Conservation (phyloP, 2,888 invertebrate species). For the Asteroscopus sphinx region DNA sequence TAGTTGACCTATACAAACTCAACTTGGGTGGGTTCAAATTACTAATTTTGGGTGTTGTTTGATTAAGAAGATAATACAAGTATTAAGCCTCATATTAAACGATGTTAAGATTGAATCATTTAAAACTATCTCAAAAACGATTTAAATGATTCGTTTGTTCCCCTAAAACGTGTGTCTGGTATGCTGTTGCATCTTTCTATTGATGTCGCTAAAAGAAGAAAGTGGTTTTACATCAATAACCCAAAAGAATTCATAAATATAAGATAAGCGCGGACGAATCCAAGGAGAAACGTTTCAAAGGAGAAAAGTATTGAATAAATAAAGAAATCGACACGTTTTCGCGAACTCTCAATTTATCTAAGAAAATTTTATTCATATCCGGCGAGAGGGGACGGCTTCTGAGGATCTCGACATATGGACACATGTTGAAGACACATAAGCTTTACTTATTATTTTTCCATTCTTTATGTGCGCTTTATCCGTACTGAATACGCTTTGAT, state of each 20-base stretch:
- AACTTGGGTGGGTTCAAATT: slow-evolving; percentile 25
- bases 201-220: slow-evolving; percentile 67
- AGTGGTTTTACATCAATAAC: slow-evolving; percentile 75
- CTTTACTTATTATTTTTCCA: slow-evolving; percentile 75
- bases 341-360: slow-evolving; percentile 86
- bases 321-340: slow-evolving; percentile 88
- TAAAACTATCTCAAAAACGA: slow-evolving; percentile 3
- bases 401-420: slow-evolving; percentile 80
- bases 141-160: slow-evolving; percentile 18
- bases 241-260: slow-evolving; percentile 82
- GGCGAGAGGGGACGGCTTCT: slow-evolving; percentile 78
- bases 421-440: slow-evolving; percentile 76
- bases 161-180: slow-evolving; percentile 21
- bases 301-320: slow-evolving; percentile 86
- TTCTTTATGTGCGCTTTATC: slow-evolving; percentile 47
- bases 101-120: slow-evolving; percentile 10
- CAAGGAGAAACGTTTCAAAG: slow-evolving; percentile 80
- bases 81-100: too few species aligned
- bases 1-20: slow-evolving; percentile 50
- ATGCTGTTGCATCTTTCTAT: slow-evolving; percentile 48
- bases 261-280: slow-evolving; percentile 80
- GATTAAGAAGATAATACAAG: slow-evolving; percentile 35
- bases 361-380: slow-evolving; percentile 86
- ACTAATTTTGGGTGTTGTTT: slow-evolving; percentile 37
- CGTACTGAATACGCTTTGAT: slow-evolving; percentile 43